Conservation (phyloP, 1,140 invertebrate genomes). For the Drosophila gunungcola region DNA sequence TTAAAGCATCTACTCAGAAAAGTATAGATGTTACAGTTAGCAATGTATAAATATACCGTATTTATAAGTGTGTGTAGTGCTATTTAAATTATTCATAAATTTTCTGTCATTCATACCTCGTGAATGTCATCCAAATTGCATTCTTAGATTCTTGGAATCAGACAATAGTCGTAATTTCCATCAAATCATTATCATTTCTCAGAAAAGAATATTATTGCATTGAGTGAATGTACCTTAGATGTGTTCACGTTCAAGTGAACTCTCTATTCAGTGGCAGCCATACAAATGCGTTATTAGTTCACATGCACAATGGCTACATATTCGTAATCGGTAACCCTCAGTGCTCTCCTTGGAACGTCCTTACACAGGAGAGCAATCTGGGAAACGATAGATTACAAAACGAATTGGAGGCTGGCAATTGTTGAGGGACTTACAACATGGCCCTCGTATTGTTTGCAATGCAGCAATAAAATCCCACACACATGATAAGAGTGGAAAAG, state of each 20-base stretch:
- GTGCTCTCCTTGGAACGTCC: constrained; percentile 37
- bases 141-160: not conserved
- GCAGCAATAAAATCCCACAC: constrained; percentile 17
- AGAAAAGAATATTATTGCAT: constrained; percentile 9
- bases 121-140: not conserved
- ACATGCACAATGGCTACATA: constrained; percentile 7
- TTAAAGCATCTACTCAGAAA: too few species aligned
- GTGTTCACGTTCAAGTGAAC: not conserved
- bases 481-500: constrained; percentile 17
- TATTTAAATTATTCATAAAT: not conserved
- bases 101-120: not conserved
- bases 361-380: constrained; percentile 35
- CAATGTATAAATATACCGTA: too few species aligned
- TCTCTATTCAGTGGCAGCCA: constrained; percentile 2
- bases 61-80: too few species aligned
- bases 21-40: too few species aligned
- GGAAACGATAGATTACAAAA: constrained; percentile 7
- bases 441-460: constrained; percentile 23
- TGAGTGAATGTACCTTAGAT: constrained; percentile 2
- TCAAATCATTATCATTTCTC: constrained; percentile 1
- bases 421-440: constrained; percentile 52
- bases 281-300: constrained; percentile 34
- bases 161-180: not conserved
- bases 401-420: constrained; percentile 49
- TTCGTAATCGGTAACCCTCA: constrained; percentile 45